Evolutionary conservation across 2,113 vertebrate species (phyloP).

Genomic region (Dipodomys merriami): DNA sequence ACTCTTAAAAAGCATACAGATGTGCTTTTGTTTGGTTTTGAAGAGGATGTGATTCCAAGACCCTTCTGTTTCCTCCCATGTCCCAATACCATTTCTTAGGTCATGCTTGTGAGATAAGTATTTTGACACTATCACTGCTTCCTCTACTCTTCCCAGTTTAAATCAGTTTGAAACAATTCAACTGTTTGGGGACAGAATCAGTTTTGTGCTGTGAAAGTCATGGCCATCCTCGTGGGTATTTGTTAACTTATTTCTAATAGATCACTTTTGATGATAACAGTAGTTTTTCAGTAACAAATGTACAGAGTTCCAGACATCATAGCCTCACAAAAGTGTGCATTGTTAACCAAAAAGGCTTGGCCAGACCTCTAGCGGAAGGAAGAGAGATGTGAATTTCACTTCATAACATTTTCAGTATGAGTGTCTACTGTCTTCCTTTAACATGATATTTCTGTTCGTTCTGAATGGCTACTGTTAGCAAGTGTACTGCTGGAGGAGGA

Average conservation of each 20-base stretch:
- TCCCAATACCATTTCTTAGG: constrained; percentile 37
- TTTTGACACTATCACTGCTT: neutral
- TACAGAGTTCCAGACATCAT: neutral
- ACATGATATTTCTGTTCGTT: neutral
- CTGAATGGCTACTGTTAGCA: neutral
- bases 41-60: constrained; percentile 55
- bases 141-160: neutral
- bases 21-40: constrained; percentile 49
- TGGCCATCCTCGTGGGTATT: neutral
- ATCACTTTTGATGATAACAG: neutral
- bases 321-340: neutral
- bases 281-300: neutral
- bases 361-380: neutral
- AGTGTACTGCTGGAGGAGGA: neutral
- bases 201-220: constrained; percentile 10
- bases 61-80: constrained; percentile 58
- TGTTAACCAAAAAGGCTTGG: constrained; percentile 27
- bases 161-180: constrained; percentile 47
- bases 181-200: neutral
- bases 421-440: neutral
- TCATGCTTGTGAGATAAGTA: constrained; percentile 38
- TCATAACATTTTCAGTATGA: neutral
- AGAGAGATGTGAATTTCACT: constrained; percentile 38
- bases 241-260: constrained; percentile 16
- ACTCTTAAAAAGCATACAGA: constrained; percentile 33